phyloP scores from a whole-genome alignment of 2,797 vertebrate genomes.

The Manis javanica region DNA sequence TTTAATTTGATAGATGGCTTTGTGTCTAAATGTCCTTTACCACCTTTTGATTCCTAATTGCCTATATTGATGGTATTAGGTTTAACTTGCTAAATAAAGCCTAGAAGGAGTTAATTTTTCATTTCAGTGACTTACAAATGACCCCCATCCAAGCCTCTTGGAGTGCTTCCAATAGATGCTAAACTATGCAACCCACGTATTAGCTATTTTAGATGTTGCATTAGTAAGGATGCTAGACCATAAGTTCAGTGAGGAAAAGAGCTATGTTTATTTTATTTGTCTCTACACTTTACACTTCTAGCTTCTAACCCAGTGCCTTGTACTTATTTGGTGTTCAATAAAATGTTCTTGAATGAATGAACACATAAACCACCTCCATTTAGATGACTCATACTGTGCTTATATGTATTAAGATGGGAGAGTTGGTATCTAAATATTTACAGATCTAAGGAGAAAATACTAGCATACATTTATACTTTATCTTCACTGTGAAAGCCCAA shows the following conservation, averaged over 20 bases:
- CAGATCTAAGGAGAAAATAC: conserved; percentile 5
- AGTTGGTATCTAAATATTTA: background rate
- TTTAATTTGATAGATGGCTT: conserved; percentile 57
- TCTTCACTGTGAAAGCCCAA: conserved; percentile 22
- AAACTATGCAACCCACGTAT: background rate
- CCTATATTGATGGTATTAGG: conserved; percentile 56
- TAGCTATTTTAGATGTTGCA: conserved; percentile 24
- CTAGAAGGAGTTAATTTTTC: conserved; percentile 65
- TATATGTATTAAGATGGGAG: background rate
- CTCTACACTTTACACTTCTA: background rate
- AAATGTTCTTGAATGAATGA: conserved; percentile 5
- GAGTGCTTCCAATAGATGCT: background rate
- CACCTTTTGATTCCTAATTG: conserved; percentile 54
- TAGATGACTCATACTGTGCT: background rate
- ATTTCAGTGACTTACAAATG: conserved; percentile 6
- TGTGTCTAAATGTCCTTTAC: conserved; percentile 65
- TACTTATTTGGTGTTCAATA: background rate
- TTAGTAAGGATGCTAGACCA: background rate
- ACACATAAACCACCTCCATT: background rate
- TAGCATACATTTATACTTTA: background rate
- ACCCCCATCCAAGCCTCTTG: background rate
- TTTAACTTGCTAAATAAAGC: conserved; percentile 66
- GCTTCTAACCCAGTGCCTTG: background rate
- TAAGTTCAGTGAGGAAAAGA: background rate
- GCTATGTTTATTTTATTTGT: background rate